Base-by-base conservation (phyloP, 2,888 invertebrate genomes). In the Drosophila stalkeri region DNA sequence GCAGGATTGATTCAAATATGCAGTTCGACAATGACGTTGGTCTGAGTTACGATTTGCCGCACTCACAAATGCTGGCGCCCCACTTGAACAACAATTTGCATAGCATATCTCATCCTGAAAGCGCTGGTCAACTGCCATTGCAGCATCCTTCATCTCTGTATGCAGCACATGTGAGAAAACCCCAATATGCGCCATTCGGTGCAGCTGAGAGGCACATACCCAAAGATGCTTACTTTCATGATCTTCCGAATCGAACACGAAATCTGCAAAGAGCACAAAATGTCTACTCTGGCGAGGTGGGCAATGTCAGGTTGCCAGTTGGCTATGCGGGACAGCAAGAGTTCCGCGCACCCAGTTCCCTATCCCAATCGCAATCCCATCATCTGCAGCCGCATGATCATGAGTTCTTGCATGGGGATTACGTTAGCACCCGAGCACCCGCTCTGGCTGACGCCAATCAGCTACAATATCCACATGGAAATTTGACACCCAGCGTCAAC, bases 221-320 rank as follows among this genome's bases (percentile, higher is more conserved):
- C 14, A 95, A 95, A 92, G 95, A 95, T 90, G 95, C 95, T 1
- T 95, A 95, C 86, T 95, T 95, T 81, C 95, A 95, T 80, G 95
- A 95, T 65, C 93, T 95, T 43, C 94, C 95, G 1, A 94, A 94
- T 87, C 92, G 94, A 55, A 33, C 81, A 23, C 61, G 74, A n/a
- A 64, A 60, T 12, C 47, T 31, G 12, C 77, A 68, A 27, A 57
- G 74, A 49, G 55, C 41, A 1, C 81, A 57, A 14, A 60, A 61
- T 20, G 33, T 56, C 7, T 65, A 68, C 55, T 16, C 80, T 7
- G 63, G 59, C 43, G 82, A 73, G 11, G 33, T 65, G 51, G 64
- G 64, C 23, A 74, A 72, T 64, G 31, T 61, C 11, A 56, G 65
- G 1, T 41, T 55, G 16, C 51, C 65, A 14, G 57, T 54, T n/a